phyloP scores from a whole-genome alignment of 1,140 invertebrate species.

The Apis laboriosa region DNA sequence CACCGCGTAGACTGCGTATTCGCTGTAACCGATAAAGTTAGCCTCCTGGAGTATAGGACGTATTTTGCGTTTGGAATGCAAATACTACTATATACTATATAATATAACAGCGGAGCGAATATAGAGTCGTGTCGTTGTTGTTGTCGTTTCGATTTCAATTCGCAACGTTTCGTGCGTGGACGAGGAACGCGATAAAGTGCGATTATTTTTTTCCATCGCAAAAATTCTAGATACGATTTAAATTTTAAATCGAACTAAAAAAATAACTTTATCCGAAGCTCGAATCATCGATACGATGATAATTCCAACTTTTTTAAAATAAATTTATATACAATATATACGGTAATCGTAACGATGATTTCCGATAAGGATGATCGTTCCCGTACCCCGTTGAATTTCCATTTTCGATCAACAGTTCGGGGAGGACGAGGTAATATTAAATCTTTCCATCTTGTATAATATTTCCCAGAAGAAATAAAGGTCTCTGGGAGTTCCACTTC shows the following conservation, averaged over 20 bases:
- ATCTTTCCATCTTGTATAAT: conserved; percentile 40
- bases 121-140: conserved; percentile 39
- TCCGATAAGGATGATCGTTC: background rate
- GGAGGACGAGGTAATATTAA: conserved; percentile 27
- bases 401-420: background rate
- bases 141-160: conserved; percentile 67
- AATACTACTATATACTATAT: background rate
- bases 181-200: conserved; percentile 38
- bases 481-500: conserved; percentile 37
- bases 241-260: background rate
- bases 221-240: background rate
- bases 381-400: background rate
- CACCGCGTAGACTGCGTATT: conserved; percentile 15
- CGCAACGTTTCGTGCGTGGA: conserved; percentile 54
- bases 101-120: conserved; percentile 52
- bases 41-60: background rate
- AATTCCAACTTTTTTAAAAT: no score
- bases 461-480: conserved; percentile 54
- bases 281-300: no score
- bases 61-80: conserved; percentile 1
- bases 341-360: background rate
- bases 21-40: conserved; percentile 14
- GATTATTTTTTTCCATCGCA: background rate
- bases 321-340: no score
- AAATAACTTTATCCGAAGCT: background rate